Evolutionary conservation across 2,113 vertebrate genomes (phyloP).

Genomic region (Ailurus styani): DNA sequence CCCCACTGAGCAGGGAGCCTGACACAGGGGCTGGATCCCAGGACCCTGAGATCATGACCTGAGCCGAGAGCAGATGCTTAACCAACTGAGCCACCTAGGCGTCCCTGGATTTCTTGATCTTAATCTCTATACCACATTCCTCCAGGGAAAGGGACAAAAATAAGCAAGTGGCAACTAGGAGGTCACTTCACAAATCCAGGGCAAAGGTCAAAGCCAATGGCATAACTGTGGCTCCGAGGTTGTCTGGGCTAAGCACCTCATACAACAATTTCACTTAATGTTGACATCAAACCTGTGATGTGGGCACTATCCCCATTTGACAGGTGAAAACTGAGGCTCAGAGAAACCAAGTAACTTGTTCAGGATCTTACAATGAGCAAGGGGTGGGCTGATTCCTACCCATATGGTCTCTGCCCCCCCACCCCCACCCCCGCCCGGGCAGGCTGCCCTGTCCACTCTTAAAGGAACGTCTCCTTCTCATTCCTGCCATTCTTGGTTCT

Average conservation of each 20-base stretch:
- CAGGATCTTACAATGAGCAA: background rate
- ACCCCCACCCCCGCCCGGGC: background rate
- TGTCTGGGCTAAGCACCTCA: background rate
- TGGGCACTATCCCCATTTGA: background rate
- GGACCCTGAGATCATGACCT: no score
- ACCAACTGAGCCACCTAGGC: no score
- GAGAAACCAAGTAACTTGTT: background rate
- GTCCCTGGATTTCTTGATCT: background rate
- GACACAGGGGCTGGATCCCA: no score
- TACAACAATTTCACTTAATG: background rate
- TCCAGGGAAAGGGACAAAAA: background rate
- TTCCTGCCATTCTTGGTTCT: background rate
- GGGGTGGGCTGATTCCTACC: background rate
- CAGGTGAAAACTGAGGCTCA: background rate
- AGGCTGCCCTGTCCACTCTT: background rate
- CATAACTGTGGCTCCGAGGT: background rate
- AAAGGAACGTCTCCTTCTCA: background rate
- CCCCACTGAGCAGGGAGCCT: no score
- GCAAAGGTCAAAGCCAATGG: background rate
- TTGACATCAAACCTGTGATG: background rate
- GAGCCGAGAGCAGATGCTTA: no score
- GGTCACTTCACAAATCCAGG: background rate
- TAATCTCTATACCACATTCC: background rate
- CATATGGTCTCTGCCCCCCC: no score
- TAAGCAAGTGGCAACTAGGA: background rate